These are phyloP conservation scores for Vireo griseus DNA, from an alignment of 2,797 vertebrate species.

Conservation along the genomic window DNA sequence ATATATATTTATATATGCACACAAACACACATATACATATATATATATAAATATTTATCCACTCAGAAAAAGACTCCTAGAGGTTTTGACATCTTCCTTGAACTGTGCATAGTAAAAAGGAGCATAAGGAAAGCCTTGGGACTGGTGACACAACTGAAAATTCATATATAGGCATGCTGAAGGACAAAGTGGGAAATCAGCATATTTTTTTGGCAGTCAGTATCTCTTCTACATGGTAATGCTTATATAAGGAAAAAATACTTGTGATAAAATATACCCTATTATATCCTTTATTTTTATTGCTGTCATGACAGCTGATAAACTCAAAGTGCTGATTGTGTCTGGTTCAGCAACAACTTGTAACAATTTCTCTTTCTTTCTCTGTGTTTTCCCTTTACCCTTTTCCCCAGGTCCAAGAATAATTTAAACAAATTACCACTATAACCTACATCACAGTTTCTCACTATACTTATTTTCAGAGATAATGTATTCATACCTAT, in stretches of 20 bases:
- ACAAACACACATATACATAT: not conserved
- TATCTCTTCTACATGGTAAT: not conserved
- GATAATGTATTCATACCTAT: not conserved
- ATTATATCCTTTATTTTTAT: not conserved
- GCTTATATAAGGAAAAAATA: not conserved
- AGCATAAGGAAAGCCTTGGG: not conserved
- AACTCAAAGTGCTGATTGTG: not conserved
- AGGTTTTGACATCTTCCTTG: not conserved
- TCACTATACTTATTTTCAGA: not conserved
- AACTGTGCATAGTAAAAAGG: not conserved
- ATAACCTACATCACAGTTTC: not conserved
- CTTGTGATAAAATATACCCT: not conserved
- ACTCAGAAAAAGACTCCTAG: not conserved
- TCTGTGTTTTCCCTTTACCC: not conserved
- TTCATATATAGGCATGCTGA: not conserved
- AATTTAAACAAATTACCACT: not conserved
- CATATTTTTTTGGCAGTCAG: not conserved
- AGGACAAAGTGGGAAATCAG: not conserved
- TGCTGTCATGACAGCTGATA: not conserved
- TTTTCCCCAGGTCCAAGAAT: not conserved
- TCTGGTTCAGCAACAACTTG: not conserved
- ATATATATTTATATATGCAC: rapidly evolving
- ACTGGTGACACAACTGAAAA: not conserved
- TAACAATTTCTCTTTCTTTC: not conserved
- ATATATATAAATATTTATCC: not conserved